Base-by-base conservation (phyloP, 2,888 invertebrate genomes). In the Hipparchia sbordonii region DNA sequence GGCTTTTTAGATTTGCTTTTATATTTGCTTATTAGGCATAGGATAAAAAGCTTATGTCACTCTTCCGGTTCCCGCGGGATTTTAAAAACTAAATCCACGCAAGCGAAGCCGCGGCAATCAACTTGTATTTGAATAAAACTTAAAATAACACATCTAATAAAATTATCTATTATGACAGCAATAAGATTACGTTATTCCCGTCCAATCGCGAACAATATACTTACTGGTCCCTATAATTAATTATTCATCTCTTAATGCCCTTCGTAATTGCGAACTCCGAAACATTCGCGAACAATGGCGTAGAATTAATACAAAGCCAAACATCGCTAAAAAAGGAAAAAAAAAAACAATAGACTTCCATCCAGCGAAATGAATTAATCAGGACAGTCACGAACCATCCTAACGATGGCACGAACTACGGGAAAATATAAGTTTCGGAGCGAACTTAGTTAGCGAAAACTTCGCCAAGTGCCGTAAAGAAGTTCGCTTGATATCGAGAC, bases 321-420 rank as follows among this genome's bases (percentile, higher is more conserved):
- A 72, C 61, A 78, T 60, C 57, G 57, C 73, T 65, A 63, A 71
- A 74, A 77, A 77, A 81, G 85, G 8, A 6, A 48, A 48, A 7
- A 23, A 56, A 87, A 89, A 87, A 89, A 88, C 86, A 84, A 82
- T 73, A 78, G 70, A 75, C n/a, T 78, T 77, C 13, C 76, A 23
- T 78, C 78, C 78, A 81, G 77, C 79, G 74, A 78, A 82, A 86
- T 87, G 87, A 89, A 91, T 92, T 92, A 91, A 92, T 91, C 89
- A 88, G 84, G 85, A 78, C 77, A 87, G 90, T 91, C 92, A 93
- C 92, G 92, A 89, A 87, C 86, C 79, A 71, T 78, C 76, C 85
- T 92, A 92, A 92, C 85, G 92, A 91, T 84, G 84, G 86, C 90
- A 90, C 89, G 89, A 78, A 86, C 84, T 81, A 81, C 4, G 45